Evolutionary conservation across 1,140 invertebrate species (phyloP).

Genomic region (Leptonema lineaticorne): DNA sequence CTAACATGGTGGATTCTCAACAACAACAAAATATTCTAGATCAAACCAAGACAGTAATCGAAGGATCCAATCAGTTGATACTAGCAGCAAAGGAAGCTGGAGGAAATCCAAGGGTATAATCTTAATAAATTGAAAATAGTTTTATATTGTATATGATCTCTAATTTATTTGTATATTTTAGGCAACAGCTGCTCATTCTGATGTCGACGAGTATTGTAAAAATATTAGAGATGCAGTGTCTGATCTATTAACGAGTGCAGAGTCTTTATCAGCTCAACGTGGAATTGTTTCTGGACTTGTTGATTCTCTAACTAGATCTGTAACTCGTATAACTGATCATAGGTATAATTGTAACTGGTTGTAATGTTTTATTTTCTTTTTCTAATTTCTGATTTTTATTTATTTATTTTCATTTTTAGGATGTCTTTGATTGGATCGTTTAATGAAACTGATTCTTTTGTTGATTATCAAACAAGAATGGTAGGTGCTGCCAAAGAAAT

Average conservation of each 20-base stretch:
- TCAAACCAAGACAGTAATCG: constrained; percentile 91
- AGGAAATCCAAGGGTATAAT: constrained; percentile 80
- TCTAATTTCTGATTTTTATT: background rate
- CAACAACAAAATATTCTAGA: constrained; percentile 88
- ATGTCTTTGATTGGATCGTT: constrained; percentile 59
- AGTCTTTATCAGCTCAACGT: constrained; percentile 82
- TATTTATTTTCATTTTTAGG: constrained; percentile 43
- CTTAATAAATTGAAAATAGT: constrained; percentile 3
- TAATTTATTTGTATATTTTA: constrained; percentile 44
- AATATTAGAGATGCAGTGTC: constrained; percentile 77
- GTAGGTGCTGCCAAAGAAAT: constrained; percentile 93
- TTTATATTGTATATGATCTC: background rate
- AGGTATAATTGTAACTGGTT: constrained; percentile 43
- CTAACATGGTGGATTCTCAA: constrained; percentile 84
- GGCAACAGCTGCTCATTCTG: constrained; percentile 74
- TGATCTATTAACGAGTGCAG: constrained; percentile 79
- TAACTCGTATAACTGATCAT: constrained; percentile 76
- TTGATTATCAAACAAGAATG: constrained; percentile 97
- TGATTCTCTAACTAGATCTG: constrained; percentile 85
- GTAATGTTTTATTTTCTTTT: background rate
- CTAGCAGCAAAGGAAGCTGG: constrained; percentile 85
- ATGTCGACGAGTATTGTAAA: constrained; percentile 81
- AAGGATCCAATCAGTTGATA: constrained; percentile 84
- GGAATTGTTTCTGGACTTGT: constrained; percentile 85
- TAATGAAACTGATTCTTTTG: constrained; percentile 72